These are phyloP conservation scores for Zaprionus lineosus DNA, from an alignment of 2,888 invertebrate species.

Conservation along the genomic window DNA sequence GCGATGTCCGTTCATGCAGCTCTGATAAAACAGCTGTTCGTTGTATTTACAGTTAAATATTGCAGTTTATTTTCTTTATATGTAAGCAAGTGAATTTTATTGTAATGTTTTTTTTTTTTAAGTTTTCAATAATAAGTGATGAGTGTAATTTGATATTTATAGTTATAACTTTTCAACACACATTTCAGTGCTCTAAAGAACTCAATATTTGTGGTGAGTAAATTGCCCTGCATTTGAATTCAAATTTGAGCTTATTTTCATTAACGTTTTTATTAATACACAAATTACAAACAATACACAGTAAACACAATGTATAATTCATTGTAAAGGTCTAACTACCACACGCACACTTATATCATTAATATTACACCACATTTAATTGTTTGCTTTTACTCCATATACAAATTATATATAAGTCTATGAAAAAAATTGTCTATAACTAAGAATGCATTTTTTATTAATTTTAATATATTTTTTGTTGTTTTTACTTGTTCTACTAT, in stretches of 20 bases:
- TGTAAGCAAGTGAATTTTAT: too few relatives aligned
- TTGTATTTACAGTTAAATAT: too few relatives aligned
- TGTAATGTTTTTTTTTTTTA: too few relatives aligned
- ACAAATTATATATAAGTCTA: background rate
- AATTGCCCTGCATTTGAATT: too few relatives aligned
- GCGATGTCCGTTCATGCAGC: too few relatives aligned
- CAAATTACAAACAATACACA: slow-evolving; percentile 44
- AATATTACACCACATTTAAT: slow-evolving; percentile 57
- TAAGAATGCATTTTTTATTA: slow-evolving; percentile 8
- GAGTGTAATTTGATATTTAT: too few relatives aligned
- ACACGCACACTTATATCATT: slow-evolving; percentile 35
- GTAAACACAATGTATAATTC: slow-evolving; percentile 37
- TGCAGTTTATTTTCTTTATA: too few relatives aligned
- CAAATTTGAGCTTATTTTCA: background rate
- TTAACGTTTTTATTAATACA: slow-evolving; percentile 43
- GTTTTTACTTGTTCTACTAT: background rate
- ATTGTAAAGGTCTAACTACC: slow-evolving; percentile 51
- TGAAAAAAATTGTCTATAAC: slow-evolving; percentile 34
- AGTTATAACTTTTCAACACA: too few relatives aligned
- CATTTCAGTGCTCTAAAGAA: too few relatives aligned
- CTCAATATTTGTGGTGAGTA: too few relatives aligned
- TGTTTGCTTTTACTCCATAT: slow-evolving; percentile 4
- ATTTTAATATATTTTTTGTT: background rate
- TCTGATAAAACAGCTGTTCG: slow-evolving; percentile 34
- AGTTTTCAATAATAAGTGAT: too few relatives aligned